phyloP scores from a whole-genome alignment of 2,888 invertebrate genomes.

The Dicyrtomina minuta region DNA sequence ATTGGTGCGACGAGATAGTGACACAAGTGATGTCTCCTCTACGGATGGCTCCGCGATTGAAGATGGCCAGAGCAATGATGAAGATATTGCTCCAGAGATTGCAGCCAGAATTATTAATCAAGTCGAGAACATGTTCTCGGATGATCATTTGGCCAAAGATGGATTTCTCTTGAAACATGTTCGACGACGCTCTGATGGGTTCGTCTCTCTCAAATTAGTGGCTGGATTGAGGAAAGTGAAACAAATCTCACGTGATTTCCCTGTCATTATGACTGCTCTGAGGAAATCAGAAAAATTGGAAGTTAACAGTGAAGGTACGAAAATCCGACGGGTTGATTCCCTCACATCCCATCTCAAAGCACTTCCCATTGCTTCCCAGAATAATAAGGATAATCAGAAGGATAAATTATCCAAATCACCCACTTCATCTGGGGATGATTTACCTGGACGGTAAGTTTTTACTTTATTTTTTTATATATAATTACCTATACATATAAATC shows the following conservation, averaged over 20 bases:
- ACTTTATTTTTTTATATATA: constrained; percentile 5
- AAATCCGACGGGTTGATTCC: constrained; percentile 79
- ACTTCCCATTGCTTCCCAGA: constrained; percentile 58
- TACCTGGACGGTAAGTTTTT: constrained; percentile 28
- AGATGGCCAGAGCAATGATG: constrained; percentile 11
- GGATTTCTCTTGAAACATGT: constrained; percentile 94
- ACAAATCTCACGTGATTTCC: constrained; percentile 90
- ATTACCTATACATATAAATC: no score
- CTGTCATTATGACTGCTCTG: constrained; percentile 84
- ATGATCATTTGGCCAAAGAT: constrained; percentile 91
- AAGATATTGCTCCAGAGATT: constrained; percentile 60
- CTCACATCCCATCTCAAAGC: constrained; percentile 89
- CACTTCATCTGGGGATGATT: constrained; percentile 33
- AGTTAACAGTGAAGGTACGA: constrained; percentile 87
- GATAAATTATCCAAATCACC: constrained; percentile 35
- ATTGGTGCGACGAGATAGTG: constrained; percentile 39
- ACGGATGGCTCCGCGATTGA: constrained; percentile 28
- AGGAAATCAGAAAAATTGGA: constrained; percentile 73
- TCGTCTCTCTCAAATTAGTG: constrained; percentile 89
- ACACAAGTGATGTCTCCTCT: constrained; percentile 39
- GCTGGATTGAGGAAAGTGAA: constrained; percentile 94
- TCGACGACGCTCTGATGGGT: constrained; percentile 90
- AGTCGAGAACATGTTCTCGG: constrained; percentile 94
- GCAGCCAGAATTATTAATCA: constrained; percentile 78
- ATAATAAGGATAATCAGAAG: constrained; percentile 42